Conservation (phyloP, 2,797 vertebrate species). For the Mormyrops attenuatus region DNA sequence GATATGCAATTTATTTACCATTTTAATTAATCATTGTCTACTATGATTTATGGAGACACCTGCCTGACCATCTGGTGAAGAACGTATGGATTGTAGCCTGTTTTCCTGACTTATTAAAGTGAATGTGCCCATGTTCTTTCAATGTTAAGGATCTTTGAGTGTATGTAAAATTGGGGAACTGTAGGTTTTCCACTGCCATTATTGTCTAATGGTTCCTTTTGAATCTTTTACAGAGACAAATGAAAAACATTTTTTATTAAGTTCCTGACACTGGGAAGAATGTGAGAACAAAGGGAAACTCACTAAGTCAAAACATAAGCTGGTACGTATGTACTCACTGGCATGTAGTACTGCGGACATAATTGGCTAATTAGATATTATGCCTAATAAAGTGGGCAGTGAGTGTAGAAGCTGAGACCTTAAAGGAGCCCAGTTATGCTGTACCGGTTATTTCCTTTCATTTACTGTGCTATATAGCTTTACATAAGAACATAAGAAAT, state of each 20-base stretch:
- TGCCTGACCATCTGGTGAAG: background rate
- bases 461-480: background rate
- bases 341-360: background rate
- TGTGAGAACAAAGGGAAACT: background rate
- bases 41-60: background rate
- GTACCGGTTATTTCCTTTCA: background rate
- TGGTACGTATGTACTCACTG: background rate
- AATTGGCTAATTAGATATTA: background rate
- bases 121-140: background rate
- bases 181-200: background rate
- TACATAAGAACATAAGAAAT: too few relatives aligned
- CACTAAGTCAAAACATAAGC: background rate
- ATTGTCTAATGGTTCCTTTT: background rate
- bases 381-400: background rate
- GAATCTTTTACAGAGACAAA: background rate
- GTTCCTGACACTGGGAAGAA: background rate
- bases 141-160: background rate
- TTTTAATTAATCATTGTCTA: conserved; percentile 11
- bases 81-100: background rate
- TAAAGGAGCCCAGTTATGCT: background rate
- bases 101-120: background rate
- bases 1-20: background rate
- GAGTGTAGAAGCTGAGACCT: background rate
- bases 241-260: background rate
- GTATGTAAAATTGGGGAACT: background rate